Conservation (phyloP, 2,888 invertebrate genomes). For the Lasioglossum vierecki region DNA sequence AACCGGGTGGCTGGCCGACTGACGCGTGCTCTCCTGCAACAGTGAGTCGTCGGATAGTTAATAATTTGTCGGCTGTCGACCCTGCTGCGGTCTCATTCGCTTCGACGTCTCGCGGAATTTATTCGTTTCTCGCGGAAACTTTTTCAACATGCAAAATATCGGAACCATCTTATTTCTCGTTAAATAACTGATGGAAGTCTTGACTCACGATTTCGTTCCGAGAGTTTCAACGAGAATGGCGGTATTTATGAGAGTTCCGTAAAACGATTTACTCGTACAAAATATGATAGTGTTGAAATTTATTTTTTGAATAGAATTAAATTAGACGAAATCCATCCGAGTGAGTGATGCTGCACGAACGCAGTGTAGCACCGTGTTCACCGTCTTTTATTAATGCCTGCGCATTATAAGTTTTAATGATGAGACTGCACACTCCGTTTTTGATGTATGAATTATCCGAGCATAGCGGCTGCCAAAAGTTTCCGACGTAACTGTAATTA, state of each 20-base stretch:
- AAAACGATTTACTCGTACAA: not conserved
- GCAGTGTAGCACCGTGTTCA: not conserved
- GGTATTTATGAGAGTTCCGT: not conserved
- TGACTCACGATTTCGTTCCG: too few species aligned
- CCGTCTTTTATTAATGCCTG: not conserved
- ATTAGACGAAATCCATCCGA: not conserved
- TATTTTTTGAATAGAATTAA: not conserved
- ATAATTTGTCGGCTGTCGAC: too few species aligned
- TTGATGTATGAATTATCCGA: not conserved
- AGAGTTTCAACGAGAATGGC: too few species aligned
- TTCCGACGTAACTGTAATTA: not conserved
- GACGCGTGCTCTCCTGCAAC: conserved; percentile 25
- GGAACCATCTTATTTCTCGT: too few species aligned
- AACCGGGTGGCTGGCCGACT: conserved; percentile 7
- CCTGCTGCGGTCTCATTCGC: not conserved
- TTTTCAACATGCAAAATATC: too few species aligned
- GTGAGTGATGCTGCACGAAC: not conserved
- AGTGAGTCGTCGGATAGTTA: not conserved
- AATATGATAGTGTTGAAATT: not conserved
- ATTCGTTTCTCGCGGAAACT: too few species aligned
- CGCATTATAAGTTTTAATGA: conserved; percentile 4
- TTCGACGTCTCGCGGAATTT: not conserved
- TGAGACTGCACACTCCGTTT: not conserved
- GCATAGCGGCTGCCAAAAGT: not conserved
- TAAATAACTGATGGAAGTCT: too few species aligned